Evolutionary conservation across 2,888 invertebrate genomes (phyloP), one percentile per base, ranked within the genome.

Genomic region (Balanococcus diminutus): DNA sequence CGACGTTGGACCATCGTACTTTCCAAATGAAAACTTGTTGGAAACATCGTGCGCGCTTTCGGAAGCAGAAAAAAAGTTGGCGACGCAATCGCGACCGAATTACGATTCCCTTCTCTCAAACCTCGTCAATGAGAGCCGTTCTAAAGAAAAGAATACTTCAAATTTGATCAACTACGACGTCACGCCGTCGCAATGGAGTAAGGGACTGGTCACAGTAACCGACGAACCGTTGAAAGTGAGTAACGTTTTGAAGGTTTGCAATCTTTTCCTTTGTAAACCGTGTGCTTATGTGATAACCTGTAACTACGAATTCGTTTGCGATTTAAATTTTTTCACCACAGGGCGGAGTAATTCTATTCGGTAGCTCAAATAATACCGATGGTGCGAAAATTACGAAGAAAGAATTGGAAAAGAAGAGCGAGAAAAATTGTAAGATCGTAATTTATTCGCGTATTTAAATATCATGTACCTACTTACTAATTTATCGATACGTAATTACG

Each of bases 181-280:
- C 42, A 88, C 87, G n/a, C 39, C 88, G 19, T 87, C 88, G 5
- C 87, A 87, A 14, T 88, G 88, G 88, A 89, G 88, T 86, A 87
- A 87, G 86, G 88, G 88, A 25, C 86, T 87, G 56, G 87, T 88
- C 11, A 8, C 42, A 14, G 16, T 87, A 3, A 83, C 87, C 46
- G 87, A 87, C 22, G 84, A 87, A 79, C 22, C 46, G 32, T 67
- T 87, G 19, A 22, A 87, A 51, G 88, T 87, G 81, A 56, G 32
- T n/a, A n/a, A n/a, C n/a, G n/a, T n/a, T n/a, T n/a, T n/a, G n/a
- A n/a, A n/a, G n/a, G n/a, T n/a, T n/a, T n/a, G n/a, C n/a, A n/a
- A n/a, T n/a, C n/a, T n/a, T n/a, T n/a, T n/a, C n/a, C n/a, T n/a
- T n/a, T n/a, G n/a, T n/a, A n/a, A n/a, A n/a, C n/a, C n/a, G n/a